Evolutionary conservation across 2,888 invertebrate species (phyloP).

Genomic region (Rhingia rostrata): DNA sequence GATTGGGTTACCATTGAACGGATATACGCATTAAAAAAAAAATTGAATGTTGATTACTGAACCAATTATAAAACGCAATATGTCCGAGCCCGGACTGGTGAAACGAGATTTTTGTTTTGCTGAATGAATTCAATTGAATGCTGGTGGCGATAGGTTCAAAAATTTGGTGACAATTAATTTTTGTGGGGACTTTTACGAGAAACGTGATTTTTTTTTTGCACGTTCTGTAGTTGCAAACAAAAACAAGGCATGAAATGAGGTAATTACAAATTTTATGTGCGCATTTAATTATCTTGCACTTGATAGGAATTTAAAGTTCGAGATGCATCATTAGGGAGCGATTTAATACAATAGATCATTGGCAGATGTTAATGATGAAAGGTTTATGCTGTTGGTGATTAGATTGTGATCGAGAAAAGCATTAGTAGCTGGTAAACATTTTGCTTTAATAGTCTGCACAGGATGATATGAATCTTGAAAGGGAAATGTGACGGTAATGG

Average conservation of each 20-base stretch:
- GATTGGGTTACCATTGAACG: conserved; percentile 5
- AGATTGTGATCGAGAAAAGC: not conserved
- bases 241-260: conserved; percentile 5
- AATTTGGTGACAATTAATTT: conserved; percentile 55
- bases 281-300: conserved; percentile 5
- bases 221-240: conserved; percentile 7
- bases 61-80: conserved; percentile 41
- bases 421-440: not conserved
- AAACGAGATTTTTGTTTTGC: conserved; percentile 50
- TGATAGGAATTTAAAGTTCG: not conserved
- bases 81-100: conserved; percentile 40
- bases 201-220: conserved; percentile 15
- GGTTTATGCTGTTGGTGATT: not conserved
- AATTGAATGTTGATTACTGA: conserved; percentile 35
- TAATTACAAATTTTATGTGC: conserved; percentile 30
- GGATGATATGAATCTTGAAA: no score
- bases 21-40: not conserved
- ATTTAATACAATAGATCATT: not conserved
- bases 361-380: not conserved
- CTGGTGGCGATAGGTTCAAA: conserved; percentile 52
- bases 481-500: not conserved
- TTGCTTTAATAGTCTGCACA: no score
- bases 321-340: not conserved
- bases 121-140: conserved; percentile 35
- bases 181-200: conserved; percentile 47